Evolutionary conservation across 2,888 invertebrate genomes (phyloP).

Genomic region (Crocallis elinguaria): DNA sequence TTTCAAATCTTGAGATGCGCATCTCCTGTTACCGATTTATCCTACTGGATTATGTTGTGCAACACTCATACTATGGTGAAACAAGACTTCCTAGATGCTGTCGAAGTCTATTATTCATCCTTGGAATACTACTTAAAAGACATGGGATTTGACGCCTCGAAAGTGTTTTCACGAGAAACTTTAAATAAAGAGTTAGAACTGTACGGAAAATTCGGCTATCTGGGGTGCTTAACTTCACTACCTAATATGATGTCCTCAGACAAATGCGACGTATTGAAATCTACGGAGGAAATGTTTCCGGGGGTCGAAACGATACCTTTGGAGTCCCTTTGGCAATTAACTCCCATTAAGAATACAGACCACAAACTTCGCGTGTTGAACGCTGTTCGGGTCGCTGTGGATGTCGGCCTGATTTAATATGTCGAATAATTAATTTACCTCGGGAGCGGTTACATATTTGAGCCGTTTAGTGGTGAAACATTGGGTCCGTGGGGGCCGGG

Average conservation of each 20-base stretch:
- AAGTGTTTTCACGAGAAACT: slow-evolving; percentile 46
- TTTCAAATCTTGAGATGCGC: slow-evolving; percentile 59
- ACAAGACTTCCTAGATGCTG: slow-evolving; percentile 50
- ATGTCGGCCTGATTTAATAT: slow-evolving; percentile 53
- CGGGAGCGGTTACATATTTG: too few species aligned
- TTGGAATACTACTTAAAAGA: slow-evolving; percentile 54
- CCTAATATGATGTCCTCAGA: slow-evolving; percentile 53
- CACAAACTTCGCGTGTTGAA: slow-evolving; percentile 53
- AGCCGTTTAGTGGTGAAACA: too few species aligned
- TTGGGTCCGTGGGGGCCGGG: too few species aligned
- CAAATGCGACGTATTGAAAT: slow-evolving; percentile 49
- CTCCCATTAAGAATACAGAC: slow-evolving; percentile 46
- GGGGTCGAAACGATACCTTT: slow-evolving; percentile 53
- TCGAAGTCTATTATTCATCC: slow-evolving; percentile 50
- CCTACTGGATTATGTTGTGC: slow-evolving; percentile 50
- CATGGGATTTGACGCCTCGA: slow-evolving; percentile 49
- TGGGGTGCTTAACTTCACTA: slow-evolving; percentile 52
- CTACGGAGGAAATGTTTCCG: slow-evolving; percentile 39
- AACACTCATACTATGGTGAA: slow-evolving; percentile 43
- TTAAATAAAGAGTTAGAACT: slow-evolving; percentile 53
- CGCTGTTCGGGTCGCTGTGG: slow-evolving; percentile 54
- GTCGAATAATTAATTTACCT: neutral
- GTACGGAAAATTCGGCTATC: slow-evolving; percentile 55
- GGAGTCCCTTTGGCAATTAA: slow-evolving; percentile 55
- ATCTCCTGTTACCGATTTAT: slow-evolving; percentile 55